Conservation (phyloP, 2,888 invertebrate species). For the Sinelater perroti region DNA sequence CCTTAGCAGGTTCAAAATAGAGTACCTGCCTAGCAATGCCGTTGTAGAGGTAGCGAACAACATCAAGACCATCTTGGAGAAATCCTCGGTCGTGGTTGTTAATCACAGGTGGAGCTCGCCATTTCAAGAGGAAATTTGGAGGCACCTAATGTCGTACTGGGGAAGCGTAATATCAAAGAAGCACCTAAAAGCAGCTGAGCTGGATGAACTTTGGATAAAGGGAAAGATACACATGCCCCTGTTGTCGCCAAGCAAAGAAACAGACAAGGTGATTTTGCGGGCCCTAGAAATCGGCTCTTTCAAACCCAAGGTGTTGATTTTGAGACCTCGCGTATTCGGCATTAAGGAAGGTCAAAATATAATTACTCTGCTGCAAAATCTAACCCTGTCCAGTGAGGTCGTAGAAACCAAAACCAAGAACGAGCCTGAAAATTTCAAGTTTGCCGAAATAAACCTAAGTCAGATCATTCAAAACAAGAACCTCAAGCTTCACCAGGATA, state of each 20-base stretch:
- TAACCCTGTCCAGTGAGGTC: background rate
- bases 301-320: slow-evolving; percentile 22
- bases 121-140: slow-evolving; percentile 22
- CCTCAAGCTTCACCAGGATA: slow-evolving; percentile 11
- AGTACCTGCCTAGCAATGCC: background rate
- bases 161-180: background rate
- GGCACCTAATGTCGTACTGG: slow-evolving; percentile 5
- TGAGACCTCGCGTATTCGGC: slow-evolving; percentile 8
- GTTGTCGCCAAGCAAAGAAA: slow-evolving; percentile 8
- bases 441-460: background rate
- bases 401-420: background rate
- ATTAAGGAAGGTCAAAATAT: slow-evolving; percentile 12
- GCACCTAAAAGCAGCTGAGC: slow-evolving; percentile 6
- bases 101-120: slow-evolving; percentile 15
- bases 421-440: slow-evolving; percentile 14
- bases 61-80: slow-evolving; percentile 4
- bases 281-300: slow-evolving; percentile 23
- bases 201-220: slow-evolving; percentile 21
- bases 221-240: slow-evolving; percentile 30
- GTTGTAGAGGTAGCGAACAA: slow-evolving; percentile 1
- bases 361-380: slow-evolving; percentile 18
- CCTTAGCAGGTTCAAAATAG: slow-evolving; percentile 19
- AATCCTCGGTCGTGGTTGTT: slow-evolving; percentile 15
- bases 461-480: background rate
- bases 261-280: slow-evolving; percentile 20